Percentiles rank a stretch among this genome's conserved stretches.
phyloP scores from a whole-genome alignment of 2,888 invertebrate genomes.

The Drosophila seclusa region DNA sequence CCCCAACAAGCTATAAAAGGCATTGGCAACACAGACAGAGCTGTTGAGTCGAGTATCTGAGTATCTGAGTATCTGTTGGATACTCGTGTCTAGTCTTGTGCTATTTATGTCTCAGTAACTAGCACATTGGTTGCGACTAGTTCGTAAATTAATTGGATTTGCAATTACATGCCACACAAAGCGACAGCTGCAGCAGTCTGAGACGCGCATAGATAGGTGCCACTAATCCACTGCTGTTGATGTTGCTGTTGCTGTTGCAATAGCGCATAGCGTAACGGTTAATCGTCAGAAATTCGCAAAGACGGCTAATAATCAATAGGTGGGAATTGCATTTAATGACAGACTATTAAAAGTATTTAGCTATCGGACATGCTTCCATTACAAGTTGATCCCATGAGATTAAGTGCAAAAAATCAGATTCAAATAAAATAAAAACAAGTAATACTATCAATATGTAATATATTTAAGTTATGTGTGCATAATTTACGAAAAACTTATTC shows the following conservation, averaged over 20 bases:
- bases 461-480: not conserved
- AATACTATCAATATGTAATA: not conserved
- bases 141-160: conserved; percentile 81
- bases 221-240: conserved; percentile 35
- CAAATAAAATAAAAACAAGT: not conserved
- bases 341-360: not conserved
- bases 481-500: not conserved
- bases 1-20: conserved; percentile 39
- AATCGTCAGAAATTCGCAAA: conserved; percentile 15
- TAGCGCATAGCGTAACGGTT: conserved; percentile 4
- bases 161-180: conserved; percentile 71
- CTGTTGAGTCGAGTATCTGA: conserved; percentile 2
- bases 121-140: conserved; percentile 75
- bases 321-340: not conserved
- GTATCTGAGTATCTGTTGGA: conserved; percentile 35
- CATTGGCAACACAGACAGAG: conserved; percentile 17
- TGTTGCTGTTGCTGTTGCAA: conserved; percentile 14
- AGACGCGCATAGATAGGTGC: conserved; percentile 42
- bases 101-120: conserved; percentile 79
- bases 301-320: conserved; percentile 20
- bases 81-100: conserved; percentile 55
- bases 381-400: not conserved
- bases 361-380: not conserved
- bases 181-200: conserved; percentile 20
- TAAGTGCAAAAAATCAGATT: not conserved